Percentiles rank a stretch among this genome's conserved stretches.
These are phyloP conservation scores for Moxostoma hubbsi DNA, from an alignment of 2,797 vertebrate genomes.

Conservation along the genomic window DNA sequence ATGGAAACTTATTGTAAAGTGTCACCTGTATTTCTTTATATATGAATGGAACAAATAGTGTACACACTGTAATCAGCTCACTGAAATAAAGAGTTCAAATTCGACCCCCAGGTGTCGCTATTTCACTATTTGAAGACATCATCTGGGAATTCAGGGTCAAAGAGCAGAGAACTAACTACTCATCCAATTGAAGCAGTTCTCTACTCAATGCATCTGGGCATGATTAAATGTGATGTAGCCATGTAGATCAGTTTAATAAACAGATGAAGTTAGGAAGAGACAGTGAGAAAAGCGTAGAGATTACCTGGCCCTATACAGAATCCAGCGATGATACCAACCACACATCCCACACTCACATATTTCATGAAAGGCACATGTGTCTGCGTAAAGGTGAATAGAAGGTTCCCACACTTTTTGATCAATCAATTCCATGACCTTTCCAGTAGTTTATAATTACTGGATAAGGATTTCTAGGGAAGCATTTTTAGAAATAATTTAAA, in stretches of 20 bases:
- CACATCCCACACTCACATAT: constrained; percentile 83
- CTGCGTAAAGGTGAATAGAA: constrained; percentile 62
- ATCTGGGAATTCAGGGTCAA: constrained; percentile 49
- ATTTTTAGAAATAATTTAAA: too few relatives aligned
- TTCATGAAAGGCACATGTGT: constrained; percentile 80
- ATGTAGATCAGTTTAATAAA: background rate
- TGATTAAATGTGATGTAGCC: constrained; percentile 4
- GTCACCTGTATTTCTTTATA: too few relatives aligned
- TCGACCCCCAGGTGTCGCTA: constrained; percentile 65
- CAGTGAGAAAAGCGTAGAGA: too few relatives aligned
- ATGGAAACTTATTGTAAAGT: too few relatives aligned
- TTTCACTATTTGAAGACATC: constrained; percentile 58
- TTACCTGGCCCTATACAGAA: constrained; percentile 92
- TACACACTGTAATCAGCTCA: background rate
- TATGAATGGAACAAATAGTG: too few relatives aligned
- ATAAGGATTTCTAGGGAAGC: too few relatives aligned
- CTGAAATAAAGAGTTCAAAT: background rate
- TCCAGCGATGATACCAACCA: constrained; percentile 89
- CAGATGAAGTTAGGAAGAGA: background rate
- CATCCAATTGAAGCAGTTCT: constrained; percentile 34
- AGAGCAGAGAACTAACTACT: constrained; percentile 51
- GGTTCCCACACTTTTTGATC: too few relatives aligned
- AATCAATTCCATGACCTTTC: too few relatives aligned
- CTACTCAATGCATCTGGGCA: constrained; percentile 9
- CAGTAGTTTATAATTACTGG: too few relatives aligned